phyloP scores from a whole-genome alignment of 2,113 vertebrate genomes.

The Pteronura brasiliensis region DNA sequence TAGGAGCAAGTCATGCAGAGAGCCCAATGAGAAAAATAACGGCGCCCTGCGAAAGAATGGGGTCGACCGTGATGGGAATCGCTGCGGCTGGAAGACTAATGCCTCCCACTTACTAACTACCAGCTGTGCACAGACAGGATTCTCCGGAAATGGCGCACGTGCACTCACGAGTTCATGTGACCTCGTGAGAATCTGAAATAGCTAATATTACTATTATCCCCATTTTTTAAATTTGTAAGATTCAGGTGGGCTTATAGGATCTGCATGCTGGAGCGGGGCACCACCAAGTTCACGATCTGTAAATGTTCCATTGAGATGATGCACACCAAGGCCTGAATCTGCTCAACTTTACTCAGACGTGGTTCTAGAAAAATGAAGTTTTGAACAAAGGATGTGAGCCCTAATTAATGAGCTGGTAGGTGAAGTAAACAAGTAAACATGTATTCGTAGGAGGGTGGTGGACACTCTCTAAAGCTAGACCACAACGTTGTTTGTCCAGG shows the following conservation, averaged over 20 bases:
- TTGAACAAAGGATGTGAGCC: background rate
- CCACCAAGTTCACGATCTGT: background rate
- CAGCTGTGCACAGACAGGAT: too few relatives aligned
- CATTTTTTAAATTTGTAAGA: background rate
- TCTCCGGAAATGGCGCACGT: background rate
- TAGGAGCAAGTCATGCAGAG: background rate
- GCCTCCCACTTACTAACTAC: background rate
- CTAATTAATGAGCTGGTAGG: background rate
- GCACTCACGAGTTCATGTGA: background rate
- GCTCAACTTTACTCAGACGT: background rate
- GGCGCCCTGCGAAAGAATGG: background rate
- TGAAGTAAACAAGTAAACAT: background rate
- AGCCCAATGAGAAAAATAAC: background rate
- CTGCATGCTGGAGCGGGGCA: background rate
- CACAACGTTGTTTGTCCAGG: background rate
- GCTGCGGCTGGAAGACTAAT: background rate
- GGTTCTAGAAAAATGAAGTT: background rate
- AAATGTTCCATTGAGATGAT: background rate
- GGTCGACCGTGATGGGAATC: too few relatives aligned
- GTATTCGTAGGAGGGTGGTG: background rate
- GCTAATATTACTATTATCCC: background rate
- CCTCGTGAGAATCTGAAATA: background rate
- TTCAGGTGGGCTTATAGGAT: background rate
- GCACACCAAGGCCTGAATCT: background rate
- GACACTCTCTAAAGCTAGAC: too few relatives aligned